Base-by-base conservation (phyloP, 2,797 vertebrate genomes). In the Ibycter americanus region DNA sequence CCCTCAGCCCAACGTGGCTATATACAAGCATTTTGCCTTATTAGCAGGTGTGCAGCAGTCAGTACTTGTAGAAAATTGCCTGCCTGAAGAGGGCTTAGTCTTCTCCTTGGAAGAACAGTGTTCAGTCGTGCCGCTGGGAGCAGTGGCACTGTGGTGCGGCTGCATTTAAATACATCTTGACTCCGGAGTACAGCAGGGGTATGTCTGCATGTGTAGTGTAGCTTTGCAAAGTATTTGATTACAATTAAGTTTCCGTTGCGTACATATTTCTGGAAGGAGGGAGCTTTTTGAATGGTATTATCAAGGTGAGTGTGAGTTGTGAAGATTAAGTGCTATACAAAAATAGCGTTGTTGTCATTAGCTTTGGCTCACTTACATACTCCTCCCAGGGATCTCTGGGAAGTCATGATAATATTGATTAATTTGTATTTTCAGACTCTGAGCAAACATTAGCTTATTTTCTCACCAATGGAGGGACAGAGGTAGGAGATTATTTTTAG, bases 401-500 rank as follows among this genome's bases (percentile, higher is more conserved):
- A 96, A 85, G 90, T 89, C 89, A 85, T 90, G 90, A 77, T 34
- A 80, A 89, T 93, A 94, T 77, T 71, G 88, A 96, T 94, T 92
- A 89, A 59, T 81, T 83, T 2, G 19, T 93, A 32, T 92, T 96
- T 94, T 55, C 86, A 67, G 56, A 22, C 55, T 85, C 80, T 44
- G 23, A 56, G 74, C 92, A 93, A 95, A 85, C 92, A 46, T 61
- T 26, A 87, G 67, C 63, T 94, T 7, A 68, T 94, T 90, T 92
- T 77, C 71, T 54, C 34, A 26, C 40, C 74, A 36, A 2, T 2
- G 29, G 71, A 81, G 72, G 86, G 90, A 18, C 79, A 83, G 84
- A 87, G 83, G 86, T 84, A 85, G 94, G 73, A 91, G 66, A 32
- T 89, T 93, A 83, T 92, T 97, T 96, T 93, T 96, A 90, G 86